Percentiles rank a stretch among this genome's conserved stretches.
Evolutionary conservation across 2,888 invertebrate genomes (phyloP).

Genomic region (Cryptophagus acutangulus): DNA sequence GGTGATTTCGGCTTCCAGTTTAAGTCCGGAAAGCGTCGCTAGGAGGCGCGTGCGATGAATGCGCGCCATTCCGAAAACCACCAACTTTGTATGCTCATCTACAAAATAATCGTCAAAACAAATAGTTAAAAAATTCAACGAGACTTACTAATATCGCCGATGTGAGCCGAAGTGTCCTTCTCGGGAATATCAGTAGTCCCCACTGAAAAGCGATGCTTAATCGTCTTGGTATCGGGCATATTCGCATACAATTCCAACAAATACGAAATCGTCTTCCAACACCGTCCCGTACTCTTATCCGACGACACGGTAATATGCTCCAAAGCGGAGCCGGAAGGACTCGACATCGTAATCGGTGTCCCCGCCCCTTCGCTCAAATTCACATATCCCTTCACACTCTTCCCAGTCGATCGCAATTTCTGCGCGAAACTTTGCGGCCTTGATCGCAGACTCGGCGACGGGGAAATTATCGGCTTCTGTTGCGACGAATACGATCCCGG

Average conservation of each 20-base stretch:
- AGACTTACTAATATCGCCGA: too few relatives aligned
- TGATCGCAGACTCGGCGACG: constrained; percentile 54
- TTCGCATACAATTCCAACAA: constrained; percentile 88
- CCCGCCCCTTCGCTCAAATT: constrained; percentile 72
- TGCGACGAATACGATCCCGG: constrained; percentile 42
- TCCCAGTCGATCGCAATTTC: constrained; percentile 77
- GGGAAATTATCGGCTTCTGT: constrained; percentile 49
- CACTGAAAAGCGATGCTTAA: constrained; percentile 72
- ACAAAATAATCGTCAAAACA: too few relatives aligned
- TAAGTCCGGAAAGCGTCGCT: constrained; percentile 88
- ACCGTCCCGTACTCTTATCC: constrained; percentile 57
- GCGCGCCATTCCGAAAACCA: constrained; percentile 82
- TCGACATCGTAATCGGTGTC: constrained; percentile 63
- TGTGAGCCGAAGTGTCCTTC: too few relatives aligned
- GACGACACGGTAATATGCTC: constrained; percentile 51
- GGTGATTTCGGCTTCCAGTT: constrained; percentile 90
- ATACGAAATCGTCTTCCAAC: constrained; percentile 93
- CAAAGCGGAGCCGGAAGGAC: constrained; percentile 56
- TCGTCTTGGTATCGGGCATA: constrained; percentile 91
- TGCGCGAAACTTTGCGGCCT: constrained; percentile 86
- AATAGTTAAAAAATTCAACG: too few relatives aligned
- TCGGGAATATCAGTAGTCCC: constrained; percentile 61
- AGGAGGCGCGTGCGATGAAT: constrained; percentile 81
- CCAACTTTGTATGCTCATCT: constrained; percentile 67
- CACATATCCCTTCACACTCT: constrained; percentile 79